phyloP scores from a whole-genome alignment of 2,888 invertebrate species.

The Meiosimyza platycephala region DNA sequence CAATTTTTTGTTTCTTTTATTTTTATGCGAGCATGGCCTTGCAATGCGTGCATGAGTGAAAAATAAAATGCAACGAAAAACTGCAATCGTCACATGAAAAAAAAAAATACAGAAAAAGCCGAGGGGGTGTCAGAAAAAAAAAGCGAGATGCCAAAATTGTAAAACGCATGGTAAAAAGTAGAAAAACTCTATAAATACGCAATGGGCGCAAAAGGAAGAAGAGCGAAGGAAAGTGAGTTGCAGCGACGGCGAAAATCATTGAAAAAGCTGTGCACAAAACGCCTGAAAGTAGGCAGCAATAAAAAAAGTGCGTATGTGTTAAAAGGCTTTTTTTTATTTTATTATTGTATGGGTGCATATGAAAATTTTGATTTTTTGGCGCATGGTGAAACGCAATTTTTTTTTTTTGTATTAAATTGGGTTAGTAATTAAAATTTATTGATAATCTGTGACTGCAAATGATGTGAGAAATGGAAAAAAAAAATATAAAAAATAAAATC shows the following conservation, averaged over 20 bases:
- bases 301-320: background rate
- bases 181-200: constrained; percentile 36
- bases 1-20: constrained; percentile 7
- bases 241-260: too few species aligned
- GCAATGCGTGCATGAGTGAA: constrained; percentile 31
- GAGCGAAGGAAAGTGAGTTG: background rate
- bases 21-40: background rate
- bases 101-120: background rate
- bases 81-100: constrained; percentile 5
- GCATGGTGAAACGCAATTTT: background rate
- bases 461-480: background rate
- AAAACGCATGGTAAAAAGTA: constrained; percentile 42
- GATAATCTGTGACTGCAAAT: constrained; percentile 15
- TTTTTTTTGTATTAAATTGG: constrained; percentile 32
- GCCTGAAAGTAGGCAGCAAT: constrained; percentile 11
- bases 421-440: constrained; percentile 38
- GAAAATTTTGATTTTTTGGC: too few species aligned
- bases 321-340: too few species aligned
- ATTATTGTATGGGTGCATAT: too few species aligned
- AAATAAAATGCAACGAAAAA: constrained; percentile 32
- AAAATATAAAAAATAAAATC: constrained; percentile 5
- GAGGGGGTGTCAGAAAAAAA: background rate
- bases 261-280: too few species aligned
- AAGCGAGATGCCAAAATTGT: constrained; percentile 43
- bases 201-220: background rate